A percentile compares a stretch with the other conserved stretches of the same genome.
Evolutionary conservation across 2,113 vertebrate genomes (phyloP).

Genomic region (Stegostoma tigrinum): DNA sequence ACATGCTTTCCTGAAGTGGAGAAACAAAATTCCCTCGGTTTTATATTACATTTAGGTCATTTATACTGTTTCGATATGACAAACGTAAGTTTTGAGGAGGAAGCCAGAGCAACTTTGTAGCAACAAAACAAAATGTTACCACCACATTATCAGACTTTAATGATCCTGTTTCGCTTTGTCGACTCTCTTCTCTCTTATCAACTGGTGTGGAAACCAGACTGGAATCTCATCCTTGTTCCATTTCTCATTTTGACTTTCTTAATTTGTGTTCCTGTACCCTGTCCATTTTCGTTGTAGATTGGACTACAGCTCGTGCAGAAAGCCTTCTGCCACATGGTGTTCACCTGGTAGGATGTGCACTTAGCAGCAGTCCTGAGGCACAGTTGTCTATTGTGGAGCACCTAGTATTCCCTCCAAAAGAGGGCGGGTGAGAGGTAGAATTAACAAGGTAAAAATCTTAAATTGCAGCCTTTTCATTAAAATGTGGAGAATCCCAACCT

Average conservation of each 20-base stretch:
- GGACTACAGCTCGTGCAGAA: background rate
- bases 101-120: too few relatives aligned
- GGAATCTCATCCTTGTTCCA: background rate
- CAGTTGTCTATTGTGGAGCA: background rate
- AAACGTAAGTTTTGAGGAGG: background rate
- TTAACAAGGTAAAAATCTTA: background rate
- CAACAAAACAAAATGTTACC: too few relatives aligned
- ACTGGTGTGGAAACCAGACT: background rate
- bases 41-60: background rate
- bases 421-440: background rate
- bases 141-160: background rate
- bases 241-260: background rate
- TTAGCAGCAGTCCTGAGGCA: background rate
- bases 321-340: background rate
- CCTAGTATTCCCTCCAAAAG: background rate
- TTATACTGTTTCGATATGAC: background rate
- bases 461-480: background rate
- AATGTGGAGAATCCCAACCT: background rate
- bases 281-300: background rate
- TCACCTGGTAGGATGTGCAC: background rate
- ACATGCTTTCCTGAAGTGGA: background rate
- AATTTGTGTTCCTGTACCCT: background rate
- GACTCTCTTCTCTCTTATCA: background rate
- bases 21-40: background rate
- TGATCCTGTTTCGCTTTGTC: background rate